Evolutionary conservation across 2,888 invertebrate genomes (phyloP), one percentile per base, ranked within the genome.

Genomic region (Agonopterix alstromeriana): DNA sequence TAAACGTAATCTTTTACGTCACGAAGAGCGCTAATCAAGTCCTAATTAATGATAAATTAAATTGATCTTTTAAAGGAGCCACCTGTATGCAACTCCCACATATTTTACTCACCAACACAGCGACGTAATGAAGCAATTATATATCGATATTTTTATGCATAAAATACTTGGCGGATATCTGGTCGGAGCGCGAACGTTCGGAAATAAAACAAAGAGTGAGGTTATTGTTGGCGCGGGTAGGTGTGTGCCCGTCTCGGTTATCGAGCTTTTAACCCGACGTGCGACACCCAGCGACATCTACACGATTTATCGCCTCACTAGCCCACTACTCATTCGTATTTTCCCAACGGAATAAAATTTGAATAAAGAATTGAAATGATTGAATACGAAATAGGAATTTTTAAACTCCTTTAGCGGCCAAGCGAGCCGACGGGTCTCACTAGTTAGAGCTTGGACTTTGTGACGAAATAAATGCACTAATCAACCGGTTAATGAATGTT

Each of bases 71-170:
- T 40, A 65, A 65, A 53, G 61, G 55, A 78, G 51, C 88, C 69
- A 55, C 82, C 88, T 86, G 81, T 88, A 73, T 73, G 67, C 60
- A 62, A 82, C 85, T 87, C 86, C 85, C 86, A 87, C 88, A 87
- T 88, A 88, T 88, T 86, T 88, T 85, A 88, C 78, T 82, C 84
- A 83, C 82, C 80, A 86, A 85, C 83, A 82, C 80, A 86, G 78
- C 78, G 86, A 85, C 86, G 88, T 88, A 88, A 88, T 88, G 88
- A 88, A 88, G 88, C 88, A 88, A 88, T 88, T 88, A 88, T 88
- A 88, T 85, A 88, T 87, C 88, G 87, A 87, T 88, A 88, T 87
- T 87, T 88, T 87, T 87, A 84, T 87, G 87, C 88, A 87, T 87
- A 87, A 87, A 86, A 88, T 84, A 80, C 84, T 84, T 80, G 78